Evolutionary conservation across 2,113 vertebrate species (phyloP).

Genomic region (Tiliqua scincoides): DNA sequence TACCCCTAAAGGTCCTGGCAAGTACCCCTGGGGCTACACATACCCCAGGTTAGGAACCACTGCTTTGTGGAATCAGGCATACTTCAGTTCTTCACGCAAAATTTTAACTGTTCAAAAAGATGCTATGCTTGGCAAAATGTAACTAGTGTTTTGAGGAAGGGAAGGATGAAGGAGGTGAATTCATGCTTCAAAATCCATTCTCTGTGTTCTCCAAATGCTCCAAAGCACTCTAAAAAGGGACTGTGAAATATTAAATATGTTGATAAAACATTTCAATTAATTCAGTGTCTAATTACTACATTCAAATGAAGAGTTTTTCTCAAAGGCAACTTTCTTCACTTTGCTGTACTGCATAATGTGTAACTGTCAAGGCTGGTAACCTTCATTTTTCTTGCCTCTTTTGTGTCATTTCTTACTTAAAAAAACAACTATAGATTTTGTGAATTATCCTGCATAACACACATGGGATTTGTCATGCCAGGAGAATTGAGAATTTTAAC

Average conservation of each 20-base stretch:
- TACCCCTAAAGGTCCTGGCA: too few species aligned
- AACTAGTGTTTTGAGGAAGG: not conserved
- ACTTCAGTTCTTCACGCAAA: not conserved
- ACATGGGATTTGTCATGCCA: not conserved
- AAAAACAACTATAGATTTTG: not conserved
- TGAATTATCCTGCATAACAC: too few species aligned
- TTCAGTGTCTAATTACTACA: conserved; percentile 23
- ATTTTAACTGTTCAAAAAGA: not conserved
- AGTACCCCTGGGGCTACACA: too few species aligned
- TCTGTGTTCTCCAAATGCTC: not conserved
- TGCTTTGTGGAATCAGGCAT: not conserved
- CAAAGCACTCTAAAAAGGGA: not conserved
- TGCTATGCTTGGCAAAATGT: conserved; percentile 6
- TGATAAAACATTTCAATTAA: conserved; percentile 39
- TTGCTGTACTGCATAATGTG: not conserved
- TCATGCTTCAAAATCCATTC: conserved; percentile 2
- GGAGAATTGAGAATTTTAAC: not conserved
- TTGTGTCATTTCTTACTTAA: not conserved
- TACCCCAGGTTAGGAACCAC: too few species aligned
- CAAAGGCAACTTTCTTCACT: conserved; percentile 12
- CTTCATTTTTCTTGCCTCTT: not conserved
- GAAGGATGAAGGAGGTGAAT: not conserved
- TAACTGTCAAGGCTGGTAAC: conserved; percentile 12
- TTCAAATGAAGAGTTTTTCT: conserved; percentile 24
- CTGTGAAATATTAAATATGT: conserved; percentile 18